phyloP scores from a whole-genome alignment of 2,888 invertebrate species.

The Pyrgus malvae region DNA sequence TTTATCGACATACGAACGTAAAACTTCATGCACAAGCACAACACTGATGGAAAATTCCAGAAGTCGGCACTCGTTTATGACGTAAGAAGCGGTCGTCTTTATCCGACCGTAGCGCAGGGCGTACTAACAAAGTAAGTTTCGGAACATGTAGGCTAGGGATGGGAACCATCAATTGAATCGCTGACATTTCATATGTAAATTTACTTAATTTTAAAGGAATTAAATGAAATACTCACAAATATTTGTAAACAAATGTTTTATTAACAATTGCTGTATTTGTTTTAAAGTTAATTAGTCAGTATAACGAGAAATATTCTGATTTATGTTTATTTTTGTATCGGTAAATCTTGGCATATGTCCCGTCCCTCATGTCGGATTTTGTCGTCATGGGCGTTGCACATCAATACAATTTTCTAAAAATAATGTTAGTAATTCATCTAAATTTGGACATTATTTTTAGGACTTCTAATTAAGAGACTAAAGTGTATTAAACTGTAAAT shows the following conservation, averaged over 20 bases:
- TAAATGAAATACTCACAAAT: neutral
- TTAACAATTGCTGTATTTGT: neutral
- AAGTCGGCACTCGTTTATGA: neutral
- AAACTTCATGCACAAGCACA: neutral
- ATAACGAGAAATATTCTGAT: neutral
- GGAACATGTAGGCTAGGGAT: neutral
- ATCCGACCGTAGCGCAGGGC: neutral
- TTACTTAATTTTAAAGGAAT: neutral
- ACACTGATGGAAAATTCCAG: neutral
- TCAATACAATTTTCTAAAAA: neutral
- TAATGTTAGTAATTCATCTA: neutral
- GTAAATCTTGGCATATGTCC: neutral
- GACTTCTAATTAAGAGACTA: neutral
- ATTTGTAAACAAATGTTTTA: neutral
- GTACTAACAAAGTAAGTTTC: neutral
- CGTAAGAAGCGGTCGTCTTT: neutral
- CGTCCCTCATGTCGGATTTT: neutral
- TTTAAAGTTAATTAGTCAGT: neutral
- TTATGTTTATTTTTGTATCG: neutral
- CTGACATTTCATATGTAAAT: neutral
- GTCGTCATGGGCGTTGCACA: neutral
- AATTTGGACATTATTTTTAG: neutral
- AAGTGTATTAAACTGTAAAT: neutral
- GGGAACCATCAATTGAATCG: neutral
- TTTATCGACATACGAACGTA: neutral